Conservation (phyloP, 2,797 vertebrate species). For the Botia kubotai region DNA sequence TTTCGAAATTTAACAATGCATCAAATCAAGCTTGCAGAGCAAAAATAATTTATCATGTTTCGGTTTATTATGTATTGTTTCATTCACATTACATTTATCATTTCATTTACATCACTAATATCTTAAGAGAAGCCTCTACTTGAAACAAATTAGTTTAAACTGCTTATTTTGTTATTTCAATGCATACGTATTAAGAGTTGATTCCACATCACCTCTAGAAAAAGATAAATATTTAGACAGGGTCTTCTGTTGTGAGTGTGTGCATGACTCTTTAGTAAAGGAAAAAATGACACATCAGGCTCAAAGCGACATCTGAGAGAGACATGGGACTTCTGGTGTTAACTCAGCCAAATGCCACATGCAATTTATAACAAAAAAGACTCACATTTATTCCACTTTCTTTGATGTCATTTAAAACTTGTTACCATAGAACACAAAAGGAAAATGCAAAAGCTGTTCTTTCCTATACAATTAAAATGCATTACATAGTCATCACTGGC, state of each 20-base stretch:
- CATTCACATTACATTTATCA: not conserved
- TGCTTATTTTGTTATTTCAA: conserved; percentile 41
- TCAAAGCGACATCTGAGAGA: conserved; percentile 54
- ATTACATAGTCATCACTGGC: no score
- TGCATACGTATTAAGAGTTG: conserved; percentile 49
- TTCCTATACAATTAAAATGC: no score
- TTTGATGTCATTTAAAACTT: no score
- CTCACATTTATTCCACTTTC: no score
- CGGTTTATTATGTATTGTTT: not conserved
- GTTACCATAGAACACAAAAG: no score
- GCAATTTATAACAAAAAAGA: no score
- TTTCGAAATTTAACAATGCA: not conserved
- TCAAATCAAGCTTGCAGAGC: not conserved
- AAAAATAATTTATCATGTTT: not conserved
- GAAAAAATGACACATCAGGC: conserved; percentile 51
- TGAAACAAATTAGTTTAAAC: conserved; percentile 26
- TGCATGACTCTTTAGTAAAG: conserved; percentile 43
- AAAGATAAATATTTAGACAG: conserved; percentile 61
- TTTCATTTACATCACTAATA: no score
- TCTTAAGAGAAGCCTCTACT: conserved; percentile 9
- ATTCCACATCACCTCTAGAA: conserved; percentile 55
- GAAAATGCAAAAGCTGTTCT: no score
- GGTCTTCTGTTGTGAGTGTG: conserved; percentile 54
- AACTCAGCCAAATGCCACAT: no score
- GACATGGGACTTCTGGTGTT: conserved; percentile 58